These are phyloP conservation scores for Pristionchus arcanus DNA, from an alignment of 2,888 invertebrate genomes.

Conservation along the genomic window DNA sequence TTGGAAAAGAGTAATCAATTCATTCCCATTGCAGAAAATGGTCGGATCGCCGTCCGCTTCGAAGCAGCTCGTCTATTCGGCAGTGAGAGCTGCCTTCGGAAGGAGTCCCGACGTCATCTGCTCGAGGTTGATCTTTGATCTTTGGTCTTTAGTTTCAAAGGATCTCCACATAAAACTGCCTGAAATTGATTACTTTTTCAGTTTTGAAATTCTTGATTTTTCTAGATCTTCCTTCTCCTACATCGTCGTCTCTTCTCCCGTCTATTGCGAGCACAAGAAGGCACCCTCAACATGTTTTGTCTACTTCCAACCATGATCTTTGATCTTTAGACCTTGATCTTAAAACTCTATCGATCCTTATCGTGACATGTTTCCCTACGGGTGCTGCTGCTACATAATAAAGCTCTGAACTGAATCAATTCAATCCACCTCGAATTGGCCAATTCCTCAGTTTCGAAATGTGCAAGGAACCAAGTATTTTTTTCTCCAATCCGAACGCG, in stretches of 20 bases:
- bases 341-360: neutral
- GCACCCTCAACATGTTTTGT: slow-evolving; percentile 66
- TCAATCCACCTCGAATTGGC: neutral
- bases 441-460: neutral
- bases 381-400: slow-evolving; percentile 10
- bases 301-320: slow-evolving; percentile 60
- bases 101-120: slow-evolving; percentile 58
- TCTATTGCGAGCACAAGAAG: slow-evolving; percentile 69
- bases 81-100: slow-evolving; percentile 61
- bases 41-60: slow-evolving; percentile 63
- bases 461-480: neutral
- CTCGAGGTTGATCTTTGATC: neutral
- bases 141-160: no score
- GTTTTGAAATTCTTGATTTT: slow-evolving; percentile 58
- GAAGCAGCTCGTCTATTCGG: slow-evolving; percentile 68
- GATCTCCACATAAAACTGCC: no score
- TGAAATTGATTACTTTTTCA: no score
- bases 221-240: slow-evolving; percentile 66
- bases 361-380: slow-evolving; percentile 11
- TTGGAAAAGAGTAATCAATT: neutral
- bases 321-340: neutral
- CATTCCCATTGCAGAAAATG: slow-evolving; percentile 63
- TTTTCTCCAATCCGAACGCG: neutral
- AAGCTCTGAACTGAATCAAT: neutral
- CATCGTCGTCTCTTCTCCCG: slow-evolving; percentile 68